Evolutionary conservation across 2,797 vertebrate species (phyloP), one percentile per base, ranked within the genome.

Genomic region (Pangasius djambal): DNA sequence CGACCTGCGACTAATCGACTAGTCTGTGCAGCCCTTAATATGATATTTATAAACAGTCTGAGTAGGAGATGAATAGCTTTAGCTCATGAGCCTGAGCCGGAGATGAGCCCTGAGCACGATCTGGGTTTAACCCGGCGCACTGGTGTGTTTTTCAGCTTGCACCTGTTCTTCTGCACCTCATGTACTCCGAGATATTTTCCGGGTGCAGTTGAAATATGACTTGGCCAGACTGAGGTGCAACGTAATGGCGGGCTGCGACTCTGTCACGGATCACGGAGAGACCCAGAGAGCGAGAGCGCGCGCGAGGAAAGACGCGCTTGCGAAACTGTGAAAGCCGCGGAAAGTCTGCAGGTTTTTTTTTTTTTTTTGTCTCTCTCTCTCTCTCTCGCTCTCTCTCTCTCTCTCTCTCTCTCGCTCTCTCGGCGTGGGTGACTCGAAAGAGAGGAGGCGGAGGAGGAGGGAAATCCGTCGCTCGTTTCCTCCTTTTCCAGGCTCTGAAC

Each of bases 391-490:
- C 1, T 57, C 6, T 28, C 55, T 16, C 57, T 16, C 79, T 82
- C 34, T 44, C 25, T 59, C n/a, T 86, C 65, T 82, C 37, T 75
- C 28, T 86, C 22, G 18, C 50, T 6, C 52, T 61, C 16, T 83
- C n/a, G 5, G 78, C 69, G 77, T 86, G 40, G 59, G 72, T 83
- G 82, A 52, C 50, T 79, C 69, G 86, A 86, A 37, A 28, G 86
- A 59, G 93, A 82, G 81, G 87, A 88, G 88, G 92, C 82, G 91
- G 72, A 9, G 59, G 92, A 78, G 82, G 84, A 78, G 94, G 95
- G 95, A 96, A 96, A 95, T 94, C 88, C 94, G 93, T 93, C 92
- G 94, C 94, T 92, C 93, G 95, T 93, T 96, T 96, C 95, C 95
- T 94, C 86, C 67, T 94, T 93, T 95, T 95, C 92, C 89, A 57